Evolutionary conservation across 2,888 invertebrate species (phyloP).

Genomic region (Lasioglossum calceatum): DNA sequence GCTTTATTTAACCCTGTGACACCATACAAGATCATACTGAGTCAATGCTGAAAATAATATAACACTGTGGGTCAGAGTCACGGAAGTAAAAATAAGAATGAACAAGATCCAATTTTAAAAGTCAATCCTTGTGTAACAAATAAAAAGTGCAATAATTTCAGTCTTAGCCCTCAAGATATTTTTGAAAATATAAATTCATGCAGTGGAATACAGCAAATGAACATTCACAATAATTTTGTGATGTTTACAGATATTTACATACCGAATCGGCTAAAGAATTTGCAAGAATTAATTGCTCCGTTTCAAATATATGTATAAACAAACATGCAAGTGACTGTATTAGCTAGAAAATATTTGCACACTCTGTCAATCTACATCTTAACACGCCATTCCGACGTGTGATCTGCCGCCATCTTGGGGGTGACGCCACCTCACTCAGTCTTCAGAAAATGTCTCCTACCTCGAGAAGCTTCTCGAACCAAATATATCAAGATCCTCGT

Average conservation of each 20-base stretch:
- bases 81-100: no score
- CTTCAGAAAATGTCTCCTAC: not conserved
- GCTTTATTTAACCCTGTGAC: not conserved
- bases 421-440: not conserved
- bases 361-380: no score
- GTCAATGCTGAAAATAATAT: no score
- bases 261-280: no score
- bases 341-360: not conserved
- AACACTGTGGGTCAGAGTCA: no score
- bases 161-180: not conserved
- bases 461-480: not conserved
- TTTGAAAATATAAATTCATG: not conserved
- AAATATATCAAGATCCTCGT: not conserved
- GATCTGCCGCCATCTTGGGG: not conserved
- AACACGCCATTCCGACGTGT: not conserved
- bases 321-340: not conserved
- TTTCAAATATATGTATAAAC: not conserved
- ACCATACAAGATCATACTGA: no score
- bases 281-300: not conserved
- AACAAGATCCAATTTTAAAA: not conserved
- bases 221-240: not conserved
- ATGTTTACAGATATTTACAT: no score
- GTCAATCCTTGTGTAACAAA: not conserved
- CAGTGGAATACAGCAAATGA: not conserved
- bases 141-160: not conserved